These are phyloP conservation scores for Polydrusus cervinus DNA, from an alignment of 2,888 invertebrate species.

Conservation along the genomic window DNA sequence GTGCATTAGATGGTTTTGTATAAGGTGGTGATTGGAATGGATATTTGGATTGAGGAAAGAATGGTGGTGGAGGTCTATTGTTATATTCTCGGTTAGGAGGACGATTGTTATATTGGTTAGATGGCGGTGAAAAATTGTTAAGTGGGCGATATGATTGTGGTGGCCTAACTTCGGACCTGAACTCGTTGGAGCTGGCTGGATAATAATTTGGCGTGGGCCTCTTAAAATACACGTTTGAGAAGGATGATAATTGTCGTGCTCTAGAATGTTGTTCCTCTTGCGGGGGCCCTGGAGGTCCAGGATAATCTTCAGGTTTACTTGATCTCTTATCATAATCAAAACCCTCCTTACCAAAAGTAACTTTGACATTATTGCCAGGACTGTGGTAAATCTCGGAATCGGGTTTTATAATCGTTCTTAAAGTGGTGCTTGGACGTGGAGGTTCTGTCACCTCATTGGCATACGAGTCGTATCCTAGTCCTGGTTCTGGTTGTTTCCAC, in stretches of 20 bases:
- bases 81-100: slow-evolving; percentile 50
- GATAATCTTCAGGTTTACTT: slow-evolving; percentile 71
- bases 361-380: slow-evolving; percentile 82
- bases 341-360: slow-evolving; percentile 85
- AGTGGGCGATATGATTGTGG: slow-evolving; percentile 76
- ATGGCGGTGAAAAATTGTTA: slow-evolving; percentile 42
- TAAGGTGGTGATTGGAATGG: slow-evolving; percentile 60
- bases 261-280: slow-evolving; percentile 52
- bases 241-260: slow-evolving; percentile 64
- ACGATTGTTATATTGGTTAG: slow-evolving; percentile 52
- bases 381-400: slow-evolving; percentile 90
- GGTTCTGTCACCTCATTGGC: slow-evolving; percentile 61
- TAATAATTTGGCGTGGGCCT: slow-evolving; percentile 56
- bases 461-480: slow-evolving; percentile 64
- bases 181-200: slow-evolving; percentile 56
- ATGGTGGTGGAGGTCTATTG: slow-evolving; percentile 60
- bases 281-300: slow-evolving; percentile 48
- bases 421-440: slow-evolving; percentile 82
- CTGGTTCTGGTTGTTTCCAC: slow-evolving; percentile 71
- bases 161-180: slow-evolving; percentile 64
- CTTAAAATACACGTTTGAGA: slow-evolving; percentile 61
- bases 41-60: slow-evolving; percentile 63
- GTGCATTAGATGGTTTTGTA: slow-evolving; percentile 60
- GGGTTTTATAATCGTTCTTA: slow-evolving; percentile 88
- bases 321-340: slow-evolving; percentile 72